Conservation (phyloP, 2,888 invertebrate genomes). For the Pharmacophagus antenor region DNA sequence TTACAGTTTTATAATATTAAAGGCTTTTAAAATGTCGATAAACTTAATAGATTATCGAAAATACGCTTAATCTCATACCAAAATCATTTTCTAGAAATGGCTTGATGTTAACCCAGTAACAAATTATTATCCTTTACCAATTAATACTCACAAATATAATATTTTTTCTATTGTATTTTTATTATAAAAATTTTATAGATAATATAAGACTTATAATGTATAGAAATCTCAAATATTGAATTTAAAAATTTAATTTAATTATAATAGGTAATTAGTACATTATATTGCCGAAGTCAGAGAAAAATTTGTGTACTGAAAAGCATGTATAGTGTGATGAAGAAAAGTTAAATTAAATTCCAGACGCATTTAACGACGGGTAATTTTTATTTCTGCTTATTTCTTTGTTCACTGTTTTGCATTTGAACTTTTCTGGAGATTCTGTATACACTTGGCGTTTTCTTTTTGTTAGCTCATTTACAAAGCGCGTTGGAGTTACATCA, state of each 20-base stretch:
- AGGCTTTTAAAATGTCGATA: not conserved
- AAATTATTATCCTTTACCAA: no score
- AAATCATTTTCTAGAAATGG: no score
- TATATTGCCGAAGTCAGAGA: not conserved
- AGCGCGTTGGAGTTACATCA: conserved; percentile 1
- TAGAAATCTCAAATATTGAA: not conserved
- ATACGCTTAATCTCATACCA: no score
- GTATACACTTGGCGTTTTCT: not conserved
- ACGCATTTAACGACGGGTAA: not conserved
- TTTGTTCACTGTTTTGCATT: conserved; percentile 5
- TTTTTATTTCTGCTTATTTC: not conserved
- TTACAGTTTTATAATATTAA: not conserved
- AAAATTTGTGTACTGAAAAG: not conserved
- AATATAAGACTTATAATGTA: not conserved
- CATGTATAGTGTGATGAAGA: not conserved
- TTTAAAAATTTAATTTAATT: not conserved
- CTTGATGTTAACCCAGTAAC: no score
- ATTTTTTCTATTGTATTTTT: no score
- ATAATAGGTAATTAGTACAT: not conserved
- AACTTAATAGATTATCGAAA: no score
- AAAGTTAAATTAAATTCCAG: not conserved
- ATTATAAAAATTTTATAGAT: no score
- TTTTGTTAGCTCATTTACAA: conserved; percentile 9
- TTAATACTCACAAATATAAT: no score
- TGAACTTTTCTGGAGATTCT: not conserved